phyloP scores from a whole-genome alignment of 2,113 vertebrate species.

The Pogona vitticeps region DNA sequence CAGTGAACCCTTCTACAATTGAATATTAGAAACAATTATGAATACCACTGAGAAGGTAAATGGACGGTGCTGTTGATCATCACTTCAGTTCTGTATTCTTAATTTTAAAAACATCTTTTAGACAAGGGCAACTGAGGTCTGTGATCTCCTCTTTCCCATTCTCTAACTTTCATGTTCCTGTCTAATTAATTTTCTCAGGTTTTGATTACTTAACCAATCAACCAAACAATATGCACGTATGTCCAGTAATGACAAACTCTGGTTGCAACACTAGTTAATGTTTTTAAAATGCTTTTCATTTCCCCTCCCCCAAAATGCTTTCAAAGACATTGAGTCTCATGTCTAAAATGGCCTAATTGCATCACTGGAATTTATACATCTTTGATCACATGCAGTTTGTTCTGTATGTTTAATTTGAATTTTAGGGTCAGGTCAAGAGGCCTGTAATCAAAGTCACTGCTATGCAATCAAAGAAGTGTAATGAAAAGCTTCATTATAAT shows the following conservation, averaged over 20 bases:
- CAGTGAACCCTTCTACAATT: neutral
- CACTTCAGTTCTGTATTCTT: neutral
- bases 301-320: neutral
- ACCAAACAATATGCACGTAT: neutral
- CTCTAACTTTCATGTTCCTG: neutral
- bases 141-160: neutral
- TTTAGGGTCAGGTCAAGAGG: neutral
- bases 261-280: neutral
- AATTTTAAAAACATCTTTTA: neutral
- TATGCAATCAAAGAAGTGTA: neutral
- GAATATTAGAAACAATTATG: neutral
- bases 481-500: neutral
- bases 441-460: neutral
- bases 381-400: neutral
- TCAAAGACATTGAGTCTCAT: neutral
- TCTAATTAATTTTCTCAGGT: neutral
- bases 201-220: neutral
- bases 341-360: neutral
- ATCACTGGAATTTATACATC: neutral
- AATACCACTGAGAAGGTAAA: neutral
- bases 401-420: neutral
- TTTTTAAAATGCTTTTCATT: neutral
- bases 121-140: neutral
- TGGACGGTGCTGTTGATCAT: neutral
- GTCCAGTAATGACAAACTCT: neutral